Percentiles rank a stretch among this genome's conserved stretches.
Evolutionary conservation across 2,888 invertebrate genomes (phyloP).

Genomic region (Sinotaia quadrata): DNA sequence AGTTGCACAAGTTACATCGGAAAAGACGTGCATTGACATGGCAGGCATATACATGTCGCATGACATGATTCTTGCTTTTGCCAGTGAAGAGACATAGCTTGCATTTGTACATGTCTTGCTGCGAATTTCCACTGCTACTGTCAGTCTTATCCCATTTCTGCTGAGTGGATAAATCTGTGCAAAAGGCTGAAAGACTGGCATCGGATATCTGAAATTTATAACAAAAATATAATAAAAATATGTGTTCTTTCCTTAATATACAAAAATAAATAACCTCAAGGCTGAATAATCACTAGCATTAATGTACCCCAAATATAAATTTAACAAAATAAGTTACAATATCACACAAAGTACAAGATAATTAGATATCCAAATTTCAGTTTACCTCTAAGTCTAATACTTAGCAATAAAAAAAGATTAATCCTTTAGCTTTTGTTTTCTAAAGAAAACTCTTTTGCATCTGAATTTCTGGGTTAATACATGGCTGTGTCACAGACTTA

Average conservation of each 20-base stretch:
- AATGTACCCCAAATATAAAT: too few relatives aligned
- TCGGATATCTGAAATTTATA: conserved; percentile 24
- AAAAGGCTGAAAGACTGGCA: conserved; percentile 10
- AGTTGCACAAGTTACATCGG: conserved; percentile 91
- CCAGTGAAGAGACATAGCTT: conserved; percentile 82
- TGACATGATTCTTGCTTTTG: conserved; percentile 78
- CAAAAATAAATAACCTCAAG: too few relatives aligned
- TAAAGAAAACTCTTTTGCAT: too few relatives aligned
- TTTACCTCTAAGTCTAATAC: too few relatives aligned
- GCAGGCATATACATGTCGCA: conserved; percentile 82
- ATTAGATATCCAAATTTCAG: too few relatives aligned
- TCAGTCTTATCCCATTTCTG: background rate
- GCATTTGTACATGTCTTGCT: conserved; percentile 74
- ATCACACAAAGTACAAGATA: too few relatives aligned
- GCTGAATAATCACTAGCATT: too few relatives aligned
- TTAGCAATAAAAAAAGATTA: too few relatives aligned
- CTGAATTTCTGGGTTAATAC: too few relatives aligned
- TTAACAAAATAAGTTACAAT: too few relatives aligned
- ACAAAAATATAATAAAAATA: background rate
- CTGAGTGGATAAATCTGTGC: background rate
- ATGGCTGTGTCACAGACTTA: too few relatives aligned
- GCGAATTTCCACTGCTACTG: background rate
- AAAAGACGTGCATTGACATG: conserved; percentile 86
- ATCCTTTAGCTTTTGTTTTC: too few relatives aligned
- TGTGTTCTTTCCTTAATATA: background rate